phyloP scores from a whole-genome alignment of 2,113 vertebrate species.

The Andinoacara biseriatus region DNA sequence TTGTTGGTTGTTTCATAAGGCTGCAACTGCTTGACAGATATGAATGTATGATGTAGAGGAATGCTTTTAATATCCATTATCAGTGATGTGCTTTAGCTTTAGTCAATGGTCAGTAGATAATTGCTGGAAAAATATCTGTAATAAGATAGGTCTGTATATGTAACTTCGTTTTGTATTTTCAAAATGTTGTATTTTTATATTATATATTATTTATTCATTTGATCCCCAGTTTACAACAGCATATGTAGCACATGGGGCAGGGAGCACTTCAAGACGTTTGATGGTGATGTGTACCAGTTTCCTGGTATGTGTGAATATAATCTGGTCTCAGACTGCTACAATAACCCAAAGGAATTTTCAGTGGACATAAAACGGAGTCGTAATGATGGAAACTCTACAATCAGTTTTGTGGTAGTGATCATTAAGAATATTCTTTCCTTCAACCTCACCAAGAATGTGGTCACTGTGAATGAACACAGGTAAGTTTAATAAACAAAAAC shows the following conservation, averaged over 20 bases:
- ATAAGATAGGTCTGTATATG: conserved; percentile 76
- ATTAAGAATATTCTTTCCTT: conserved; percentile 80
- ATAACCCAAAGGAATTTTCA: conserved; percentile 83
- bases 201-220: too few species aligned
- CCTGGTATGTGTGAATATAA: conserved; percentile 90
- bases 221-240: conserved; percentile 53
- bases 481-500: conserved; percentile 70
- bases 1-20: too few species aligned
- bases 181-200: too few species aligned
- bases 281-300: conserved; percentile 89
- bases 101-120: too few species aligned
- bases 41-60: conserved; percentile 85
- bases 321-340: conserved; percentile 88
- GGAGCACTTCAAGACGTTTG: conserved; percentile 94
- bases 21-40: too few species aligned
- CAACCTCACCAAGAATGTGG: conserved; percentile 73
- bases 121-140: too few species aligned
- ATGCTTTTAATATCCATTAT: conserved; percentile 64
- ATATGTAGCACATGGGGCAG: conserved; percentile 97
- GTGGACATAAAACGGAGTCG: conserved; percentile 84
- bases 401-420: conserved; percentile 80
- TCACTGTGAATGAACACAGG: conserved; percentile 80
- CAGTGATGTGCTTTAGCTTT: too few species aligned
- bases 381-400: conserved; percentile 59
- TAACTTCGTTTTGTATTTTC: conserved; percentile 83